Base-by-base conservation (phyloP, 2,888 invertebrate species). In the Tetragonula carbonaria region DNA sequence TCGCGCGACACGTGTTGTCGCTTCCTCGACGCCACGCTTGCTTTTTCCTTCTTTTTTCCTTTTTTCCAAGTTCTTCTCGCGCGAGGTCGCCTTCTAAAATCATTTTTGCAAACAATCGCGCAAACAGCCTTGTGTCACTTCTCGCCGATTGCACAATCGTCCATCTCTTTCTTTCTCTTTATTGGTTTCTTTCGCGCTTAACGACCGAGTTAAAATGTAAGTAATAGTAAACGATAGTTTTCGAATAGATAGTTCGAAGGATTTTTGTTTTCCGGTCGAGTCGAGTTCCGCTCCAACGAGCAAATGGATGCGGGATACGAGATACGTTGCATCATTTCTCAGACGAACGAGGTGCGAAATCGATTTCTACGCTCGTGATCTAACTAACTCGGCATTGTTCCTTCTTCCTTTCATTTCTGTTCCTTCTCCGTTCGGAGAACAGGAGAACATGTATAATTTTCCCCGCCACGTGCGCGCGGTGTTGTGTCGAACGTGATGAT, bases 261-360 rank as follows among this genome's bases (percentile, higher is more conserved):
- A 82, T 81, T 23, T 86, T 83, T 80, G 74, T 23, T 28, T 28
- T n/a, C 86, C 86, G 81, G 81, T 82, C 68, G 81, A 85, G 33
- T 33, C 33, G 33, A 33, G 87, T 86, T 78, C n/a, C 55, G 50
- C 82, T 71, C n/a, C 74, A 16, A 59, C 16, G 14, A 38, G 28
- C 14, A 3, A 71, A 74, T 71, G 23, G 23, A 62, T 4, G n/a
- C 28, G 16, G 33, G 55, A 1, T 8, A n/a, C n/a, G 21, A 38
- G 38, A 14, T 2, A 0, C n/a, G 53, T 28, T 5, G 18, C 16
- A 13, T 21, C 21, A 28, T 73, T 28, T 28, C 45, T 14, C 50
- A 73, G 21, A 14, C 16, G 23, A 23, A 50, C 21, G 50, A 45
- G 21, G 50, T 53, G 76, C 76, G 59, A 76, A 76, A 70, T 59